A percentile compares a stretch with the other conserved stretches of the same genome.
phyloP scores from a whole-genome alignment of 2,888 invertebrate genomes.

The Zeuzera pyrina region DNA sequence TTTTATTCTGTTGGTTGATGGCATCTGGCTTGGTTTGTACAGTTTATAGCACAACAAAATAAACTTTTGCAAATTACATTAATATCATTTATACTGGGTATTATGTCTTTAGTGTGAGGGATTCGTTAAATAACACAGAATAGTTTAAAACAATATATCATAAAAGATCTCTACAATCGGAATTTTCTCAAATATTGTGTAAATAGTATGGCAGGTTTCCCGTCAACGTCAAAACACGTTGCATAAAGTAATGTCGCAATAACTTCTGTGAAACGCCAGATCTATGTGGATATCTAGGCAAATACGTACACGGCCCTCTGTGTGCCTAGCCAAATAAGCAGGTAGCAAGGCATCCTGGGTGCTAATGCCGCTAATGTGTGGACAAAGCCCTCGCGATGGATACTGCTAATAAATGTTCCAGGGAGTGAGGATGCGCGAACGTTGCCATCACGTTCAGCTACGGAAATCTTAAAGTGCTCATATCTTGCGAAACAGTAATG shows the following conservation, averaged over 20 bases:
- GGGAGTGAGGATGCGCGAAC: constrained; percentile 50
- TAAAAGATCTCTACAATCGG: constrained; percentile 40
- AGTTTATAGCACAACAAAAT: neutral
- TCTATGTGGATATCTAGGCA: constrained; percentile 53
- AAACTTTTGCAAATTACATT: constrained; percentile 2
- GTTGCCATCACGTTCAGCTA: constrained; percentile 27
- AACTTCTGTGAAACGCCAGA: constrained; percentile 41
- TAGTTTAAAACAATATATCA: constrained; percentile 40
- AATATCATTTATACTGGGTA: constrained; percentile 1
- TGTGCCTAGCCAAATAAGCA: constrained; percentile 50
- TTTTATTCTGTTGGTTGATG: constrained; percentile 24
- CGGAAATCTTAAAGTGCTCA: constrained; percentile 11
- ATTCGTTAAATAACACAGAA: constrained; percentile 23
- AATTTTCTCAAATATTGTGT: constrained; percentile 43
- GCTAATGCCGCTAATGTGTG: constrained; percentile 68
- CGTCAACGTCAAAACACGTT: constrained; percentile 55
- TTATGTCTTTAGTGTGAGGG: constrained; percentile 15
- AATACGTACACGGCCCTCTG: constrained; percentile 34
- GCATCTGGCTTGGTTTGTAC: constrained; percentile 10
- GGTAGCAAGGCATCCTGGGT: constrained; percentile 49
- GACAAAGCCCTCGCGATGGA: constrained; percentile 66
- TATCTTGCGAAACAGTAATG: neutral
- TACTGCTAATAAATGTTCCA: constrained; percentile 67
- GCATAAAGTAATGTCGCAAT: constrained; percentile 57
- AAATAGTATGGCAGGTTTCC: constrained; percentile 54